Base-by-base conservation (phyloP, 2,888 invertebrate genomes). In the Xestobium rufovillosum region DNA sequence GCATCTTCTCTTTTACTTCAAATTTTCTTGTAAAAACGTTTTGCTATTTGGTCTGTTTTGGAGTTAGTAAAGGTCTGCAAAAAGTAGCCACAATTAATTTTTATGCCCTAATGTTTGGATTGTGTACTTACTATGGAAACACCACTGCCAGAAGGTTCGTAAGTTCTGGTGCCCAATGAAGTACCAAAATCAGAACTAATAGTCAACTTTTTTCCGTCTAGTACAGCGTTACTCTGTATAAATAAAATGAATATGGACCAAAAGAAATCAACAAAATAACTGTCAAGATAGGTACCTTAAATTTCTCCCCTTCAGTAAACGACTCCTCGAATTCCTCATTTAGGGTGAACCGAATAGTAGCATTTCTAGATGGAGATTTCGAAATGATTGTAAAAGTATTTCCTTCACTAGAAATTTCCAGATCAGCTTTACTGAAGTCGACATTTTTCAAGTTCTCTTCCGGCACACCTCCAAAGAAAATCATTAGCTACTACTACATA, bases 231-330 rank as follows among this genome's bases (percentile, higher is more conserved):
- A 34, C 49, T 49, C 49, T 49, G 32, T 23, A 32, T 36, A 15
- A 25, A 12, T 10, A 30, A n/a, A n/a, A n/a, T n/a, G n/a, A n/a
- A n/a, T n/a, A n/a, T n/a, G n/a, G 14, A 23, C 26, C 17, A 17
- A n/a, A 13, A 13, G 8, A 9, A 31, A n/a, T 15, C 23, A 34
- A 14, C 14, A 13, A 36, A 37, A 16, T 17, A 34, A 23, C 27
- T 3, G 39, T 25, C n/a, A n/a, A 30, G 16, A 13, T 15, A 40
- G 44, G 43, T 49, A 56, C 56, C 50, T 41, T 49, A 15, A 50
- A 31, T n/a, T 41, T 33, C 33, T 44, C 35, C 14, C 44, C 28
- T 6, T 39, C 3, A 9, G 44, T 45, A n/a, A 50, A 39, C 10
- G 34, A 35, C 36, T 50, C 50, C 13, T 46, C 45, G n/a, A 50